Base-by-base conservation (phyloP, 2,113 vertebrate species). In the Podilymbus podiceps region DNA sequence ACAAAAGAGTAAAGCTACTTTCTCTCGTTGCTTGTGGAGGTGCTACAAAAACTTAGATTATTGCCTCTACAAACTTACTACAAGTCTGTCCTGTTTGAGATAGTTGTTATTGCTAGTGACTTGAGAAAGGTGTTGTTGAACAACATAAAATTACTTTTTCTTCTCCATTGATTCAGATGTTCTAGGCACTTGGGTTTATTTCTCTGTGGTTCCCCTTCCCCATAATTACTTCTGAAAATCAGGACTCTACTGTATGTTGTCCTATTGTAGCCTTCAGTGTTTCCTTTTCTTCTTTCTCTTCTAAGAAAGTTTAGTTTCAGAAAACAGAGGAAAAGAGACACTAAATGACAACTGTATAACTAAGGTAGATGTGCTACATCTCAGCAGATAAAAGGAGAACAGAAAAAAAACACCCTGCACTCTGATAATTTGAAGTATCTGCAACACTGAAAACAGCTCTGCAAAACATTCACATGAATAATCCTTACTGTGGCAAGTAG, bases 401-500 rank as follows among this genome's bases (percentile, higher is more conserved):
- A 63, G 31, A 19, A 40, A 71, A 71, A 87, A 40, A 1, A 0
- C 9, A 59, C 28, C 38, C 4, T 53, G 1, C 4, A 4, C 13
- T 15, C 71, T 53, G 46, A 31, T 85, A 53, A 81, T 60, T 44
- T 42, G 31, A 85, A 86, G 30, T 73, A 64, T 79, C 49, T 55
- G 58, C 58, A 53, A 4, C 72, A 53, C 63, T 84, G 31, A 84
- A 86, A 81, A 9, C 90, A 81, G 31, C 93, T 72, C 86, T 85
- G 62, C 52, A 73, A 56, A 96, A 72, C 22, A 23, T 56, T 91
- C 52, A 66, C 2, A 13, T 89, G 76, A 92, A 68, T 87, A 93
- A 92, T 92, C 73, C 66, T 75, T 31, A 25, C 83, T 62, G 60
- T 85, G 73, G 90, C 83, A 68, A 90, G 88, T 53, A 60, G 72